Evolutionary conservation across 2,797 vertebrate species (phyloP), one percentile per base, ranked within the genome.

Genomic region (Cirrhinus molitorella): DNA sequence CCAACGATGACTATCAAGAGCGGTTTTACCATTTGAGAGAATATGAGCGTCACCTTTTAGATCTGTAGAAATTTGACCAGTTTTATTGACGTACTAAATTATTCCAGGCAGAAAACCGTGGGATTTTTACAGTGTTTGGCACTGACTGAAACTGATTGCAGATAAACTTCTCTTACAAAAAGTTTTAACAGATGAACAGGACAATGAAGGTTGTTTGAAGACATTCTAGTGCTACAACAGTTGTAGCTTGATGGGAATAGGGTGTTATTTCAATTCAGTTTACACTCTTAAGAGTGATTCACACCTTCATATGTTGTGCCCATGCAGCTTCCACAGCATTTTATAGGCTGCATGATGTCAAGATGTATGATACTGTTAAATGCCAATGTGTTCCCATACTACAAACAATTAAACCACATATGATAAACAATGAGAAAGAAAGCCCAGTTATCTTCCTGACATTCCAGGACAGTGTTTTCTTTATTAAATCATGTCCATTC

Each of bases 1-100:
- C 57, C 55, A 76, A 17, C n/a, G 88, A 84, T 85, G 37, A 70
- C 45, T 84, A 87, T 89, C 89, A 80, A 85, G 47, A 68, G 17
- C 11, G n/a, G 13, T 78, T 63, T 68, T 72, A 43, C 25, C 31
- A 49, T 75, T 51, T 68, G 81, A 81, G 81, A 28, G 51, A 25
- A 73, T 75, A 66, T 43, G 10, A 47, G 31, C 76, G n/a, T 76
- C 55, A 63, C 45, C 34, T 45, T 34, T 81, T 82, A 40, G 45
- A 40, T 80, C 72, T 83, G 66, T 47, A 23, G 21, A 74, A 53
- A 34, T 59, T 40, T 59, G 17, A 63, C 21, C 25, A 25, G 28
- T 31, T 63, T 63, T 23, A 65, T 73, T 72, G 59, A 23, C 63
- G 21, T n/a, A 53, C n/a, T 45, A 37, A 70, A 57, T 80, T 43